phyloP scores from a whole-genome alignment of 2,888 invertebrate genomes.

The Dioctria rufipes region DNA sequence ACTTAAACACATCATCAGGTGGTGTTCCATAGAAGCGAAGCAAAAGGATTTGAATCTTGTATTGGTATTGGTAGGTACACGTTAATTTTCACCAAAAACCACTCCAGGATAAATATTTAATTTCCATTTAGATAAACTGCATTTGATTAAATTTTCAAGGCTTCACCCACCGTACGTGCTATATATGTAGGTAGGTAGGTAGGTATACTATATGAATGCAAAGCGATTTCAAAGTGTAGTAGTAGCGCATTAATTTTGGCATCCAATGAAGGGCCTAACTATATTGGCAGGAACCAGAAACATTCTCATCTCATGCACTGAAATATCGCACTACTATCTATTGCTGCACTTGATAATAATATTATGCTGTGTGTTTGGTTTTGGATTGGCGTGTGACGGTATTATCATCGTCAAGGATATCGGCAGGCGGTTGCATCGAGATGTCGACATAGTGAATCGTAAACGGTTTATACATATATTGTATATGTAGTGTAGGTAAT shows the following conservation, averaged over 20 bases:
- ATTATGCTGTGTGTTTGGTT: no score
- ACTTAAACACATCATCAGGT: background rate
- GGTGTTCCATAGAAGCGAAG: constrained; percentile 6
- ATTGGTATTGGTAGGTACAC: background rate
- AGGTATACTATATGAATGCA: background rate
- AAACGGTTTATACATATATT: no score
- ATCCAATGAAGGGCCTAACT: constrained; percentile 12
- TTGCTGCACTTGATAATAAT: background rate
- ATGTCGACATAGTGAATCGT: no score
- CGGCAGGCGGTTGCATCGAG: no score
- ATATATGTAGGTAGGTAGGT: background rate
- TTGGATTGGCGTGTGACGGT: no score
- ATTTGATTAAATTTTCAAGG: constrained; percentile 52
- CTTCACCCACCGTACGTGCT: background rate
- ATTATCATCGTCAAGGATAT: no score
- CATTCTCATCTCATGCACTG: background rate
- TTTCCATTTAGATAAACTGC: constrained; percentile 52
- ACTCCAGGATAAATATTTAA: constrained; percentile 49
- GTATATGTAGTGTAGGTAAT: background rate
- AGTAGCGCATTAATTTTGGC: background rate
- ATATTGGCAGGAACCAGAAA: background rate
- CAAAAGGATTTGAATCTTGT: background rate
- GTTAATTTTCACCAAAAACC: constrained; percentile 42
- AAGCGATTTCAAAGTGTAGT: constrained; percentile 1
- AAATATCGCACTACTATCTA: background rate